phyloP scores from a whole-genome alignment of 2,888 invertebrate species.

The Oligia strigilis region DNA sequence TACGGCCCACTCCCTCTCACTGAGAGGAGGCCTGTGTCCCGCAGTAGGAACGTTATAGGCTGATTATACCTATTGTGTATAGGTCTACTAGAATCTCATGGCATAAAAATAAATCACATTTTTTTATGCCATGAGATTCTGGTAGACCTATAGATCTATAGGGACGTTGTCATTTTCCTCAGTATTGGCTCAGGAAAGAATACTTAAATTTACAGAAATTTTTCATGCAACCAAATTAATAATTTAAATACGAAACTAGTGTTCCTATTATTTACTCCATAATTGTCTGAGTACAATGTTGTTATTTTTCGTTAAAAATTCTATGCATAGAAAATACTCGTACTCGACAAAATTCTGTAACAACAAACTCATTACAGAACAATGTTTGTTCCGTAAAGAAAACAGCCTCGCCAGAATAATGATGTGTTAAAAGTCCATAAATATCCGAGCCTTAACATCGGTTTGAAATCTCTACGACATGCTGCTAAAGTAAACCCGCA shows the following conservation, averaged over 20 bases:
- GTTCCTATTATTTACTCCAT: background rate
- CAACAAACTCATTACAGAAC: constrained; percentile 30
- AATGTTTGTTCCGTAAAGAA: constrained; percentile 40
- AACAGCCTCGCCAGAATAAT: constrained; percentile 47
- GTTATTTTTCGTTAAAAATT: background rate
- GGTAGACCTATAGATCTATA: too few species aligned
- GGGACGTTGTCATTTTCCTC: background rate
- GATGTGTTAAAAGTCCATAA: constrained; percentile 44
- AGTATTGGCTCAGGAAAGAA: too few species aligned
- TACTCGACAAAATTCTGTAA: constrained; percentile 27
- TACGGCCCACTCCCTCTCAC: too few species aligned
- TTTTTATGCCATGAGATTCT: too few species aligned
- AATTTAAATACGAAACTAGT: background rate
- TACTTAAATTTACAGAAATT: background rate
- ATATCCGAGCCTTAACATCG: constrained; percentile 52
- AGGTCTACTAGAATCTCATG: too few species aligned
- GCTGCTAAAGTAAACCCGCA: background rate
- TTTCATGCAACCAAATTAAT: too few species aligned
- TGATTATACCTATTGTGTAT: too few species aligned
- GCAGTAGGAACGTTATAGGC: too few species aligned
- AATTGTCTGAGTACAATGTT: background rate
- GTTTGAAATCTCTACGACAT: constrained; percentile 3
- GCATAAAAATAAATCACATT: too few species aligned
- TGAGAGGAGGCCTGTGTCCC: too few species aligned
- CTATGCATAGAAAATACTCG: constrained; percentile 5